A percentile compares a stretch with the other conserved stretches of the same genome.
phyloP scores from a whole-genome alignment of 2,888 invertebrate species.

The Rhagium mordax region DNA sequence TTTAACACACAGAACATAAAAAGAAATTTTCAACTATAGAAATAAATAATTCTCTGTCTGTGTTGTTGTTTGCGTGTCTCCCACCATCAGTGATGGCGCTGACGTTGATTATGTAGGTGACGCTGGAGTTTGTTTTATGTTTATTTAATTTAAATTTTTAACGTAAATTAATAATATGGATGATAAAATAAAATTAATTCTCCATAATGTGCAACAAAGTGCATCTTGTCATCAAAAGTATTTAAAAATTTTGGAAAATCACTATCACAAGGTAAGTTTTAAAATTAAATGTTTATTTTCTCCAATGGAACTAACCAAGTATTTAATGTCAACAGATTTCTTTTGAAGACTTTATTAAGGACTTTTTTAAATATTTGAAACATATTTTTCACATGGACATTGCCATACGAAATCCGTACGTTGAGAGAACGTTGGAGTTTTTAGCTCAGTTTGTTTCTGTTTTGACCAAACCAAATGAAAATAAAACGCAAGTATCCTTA shows the following conservation, averaged over 20 bases:
- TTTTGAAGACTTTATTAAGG: slow-evolving; percentile 43
- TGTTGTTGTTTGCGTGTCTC: too few species aligned
- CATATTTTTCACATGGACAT: slow-evolving; percentile 42
- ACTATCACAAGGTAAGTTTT: slow-evolving; percentile 52
- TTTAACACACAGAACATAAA: too few species aligned
- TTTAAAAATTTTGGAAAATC: slow-evolving; percentile 47
- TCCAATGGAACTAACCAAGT: background rate
- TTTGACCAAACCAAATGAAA: slow-evolving; percentile 44
- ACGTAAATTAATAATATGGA: slow-evolving; percentile 30
- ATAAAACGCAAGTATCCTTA: background rate
- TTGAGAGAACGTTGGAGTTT: slow-evolving; percentile 52
- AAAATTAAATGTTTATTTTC: background rate
- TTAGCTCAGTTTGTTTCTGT: slow-evolving; percentile 51
- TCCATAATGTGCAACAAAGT: slow-evolving; percentile 48
- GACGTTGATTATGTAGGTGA: background rate
- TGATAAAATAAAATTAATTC: slow-evolving; percentile 42
- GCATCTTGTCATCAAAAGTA: slow-evolving; percentile 53
- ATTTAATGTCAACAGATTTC: slow-evolving; percentile 38
- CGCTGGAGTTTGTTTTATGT: background rate
- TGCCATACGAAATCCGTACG: slow-evolving; percentile 41
- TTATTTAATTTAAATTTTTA: slow-evolving; percentile 5
- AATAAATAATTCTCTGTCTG: too few species aligned
- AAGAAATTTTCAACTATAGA: too few species aligned
- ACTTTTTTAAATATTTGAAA: slow-evolving; percentile 42
- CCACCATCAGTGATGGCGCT: too few species aligned